Conservation (phyloP, 2,888 invertebrate genomes). For the Ommatoiulus sabulosus region DNA sequence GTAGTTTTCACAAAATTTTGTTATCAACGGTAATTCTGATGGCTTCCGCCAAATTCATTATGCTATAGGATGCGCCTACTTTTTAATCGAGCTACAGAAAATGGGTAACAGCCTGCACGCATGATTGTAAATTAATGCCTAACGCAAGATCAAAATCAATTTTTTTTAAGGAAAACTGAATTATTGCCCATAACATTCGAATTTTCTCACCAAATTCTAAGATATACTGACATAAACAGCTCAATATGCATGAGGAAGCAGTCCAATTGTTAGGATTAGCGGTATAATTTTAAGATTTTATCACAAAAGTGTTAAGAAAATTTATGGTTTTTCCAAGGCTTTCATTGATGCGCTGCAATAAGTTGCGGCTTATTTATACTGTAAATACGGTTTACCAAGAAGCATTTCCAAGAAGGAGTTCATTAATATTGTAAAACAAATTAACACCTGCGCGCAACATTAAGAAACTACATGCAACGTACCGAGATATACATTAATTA, state of each 20-base stretch:
- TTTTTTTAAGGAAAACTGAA: neutral
- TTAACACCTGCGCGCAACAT: too few relatives aligned
- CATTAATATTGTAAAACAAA: too few relatives aligned
- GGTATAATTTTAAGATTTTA: neutral
- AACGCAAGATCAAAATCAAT: neutral
- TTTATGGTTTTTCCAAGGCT: neutral
- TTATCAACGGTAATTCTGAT: too few relatives aligned
- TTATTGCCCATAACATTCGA: neutral
- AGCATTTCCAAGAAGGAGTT: too few relatives aligned
- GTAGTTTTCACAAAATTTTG: too few relatives aligned
- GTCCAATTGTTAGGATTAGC: neutral
- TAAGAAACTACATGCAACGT: neutral
- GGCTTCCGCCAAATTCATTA: too few relatives aligned
- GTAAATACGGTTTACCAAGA: too few relatives aligned
- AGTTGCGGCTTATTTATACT: too few relatives aligned
- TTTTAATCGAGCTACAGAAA: too few relatives aligned
- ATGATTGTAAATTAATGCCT: neutral
- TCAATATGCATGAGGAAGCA: neutral
- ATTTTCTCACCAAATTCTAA: neutral
- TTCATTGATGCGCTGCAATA: too few relatives aligned
- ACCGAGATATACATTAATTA: neutral
- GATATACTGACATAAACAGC: neutral
- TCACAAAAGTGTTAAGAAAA: neutral
- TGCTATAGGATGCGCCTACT: too few relatives aligned
- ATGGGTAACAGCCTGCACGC: neutral